Evolutionary conservation across 2,888 invertebrate genomes (phyloP).

Genomic region (Nemapogon koenigi): DNA sequence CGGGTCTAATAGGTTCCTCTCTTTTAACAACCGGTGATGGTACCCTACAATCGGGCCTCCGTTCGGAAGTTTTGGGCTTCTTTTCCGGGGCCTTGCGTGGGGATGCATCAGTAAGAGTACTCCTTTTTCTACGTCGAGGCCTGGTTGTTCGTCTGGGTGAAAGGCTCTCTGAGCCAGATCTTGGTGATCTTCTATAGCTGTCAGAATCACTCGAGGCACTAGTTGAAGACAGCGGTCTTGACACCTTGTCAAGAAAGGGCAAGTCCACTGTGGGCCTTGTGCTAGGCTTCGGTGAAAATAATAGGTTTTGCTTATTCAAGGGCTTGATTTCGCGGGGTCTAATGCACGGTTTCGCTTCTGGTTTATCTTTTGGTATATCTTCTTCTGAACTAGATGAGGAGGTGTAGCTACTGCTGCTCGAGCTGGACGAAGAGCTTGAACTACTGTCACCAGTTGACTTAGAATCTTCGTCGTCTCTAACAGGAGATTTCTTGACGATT

Average conservation of each 20-base stretch:
- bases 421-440: slow-evolving; percentile 59
- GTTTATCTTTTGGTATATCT: slow-evolving; percentile 45
- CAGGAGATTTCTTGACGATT: slow-evolving; percentile 36
- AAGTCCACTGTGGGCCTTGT: slow-evolving; percentile 68
- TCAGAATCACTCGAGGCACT: slow-evolving; percentile 70
- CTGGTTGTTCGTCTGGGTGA: slow-evolving; percentile 48
- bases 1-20: slow-evolving; percentile 71
- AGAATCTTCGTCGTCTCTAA: slow-evolving; percentile 44
- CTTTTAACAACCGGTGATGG: slow-evolving; percentile 76
- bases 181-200: slow-evolving; percentile 44
- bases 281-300: slow-evolving; percentile 48
- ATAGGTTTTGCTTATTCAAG: slow-evolving; percentile 33
- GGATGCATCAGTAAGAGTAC: slow-evolving; percentile 31
- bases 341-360: slow-evolving; percentile 35
- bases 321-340: slow-evolving; percentile 54
- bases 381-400: slow-evolving; percentile 68
- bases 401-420: slow-evolving; percentile 62
- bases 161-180: slow-evolving; percentile 45
- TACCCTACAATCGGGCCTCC: slow-evolving; percentile 75
- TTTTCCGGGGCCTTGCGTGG: slow-evolving; percentile 75
- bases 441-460: slow-evolving; percentile 39
- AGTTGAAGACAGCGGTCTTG: slow-evolving; percentile 70
- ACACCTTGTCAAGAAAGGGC: slow-evolving; percentile 83
- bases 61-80: slow-evolving; percentile 86
- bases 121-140: slow-evolving; percentile 44